Conservation (phyloP, 1,140 invertebrate species). For the Aphidius gifuensis region DNA sequence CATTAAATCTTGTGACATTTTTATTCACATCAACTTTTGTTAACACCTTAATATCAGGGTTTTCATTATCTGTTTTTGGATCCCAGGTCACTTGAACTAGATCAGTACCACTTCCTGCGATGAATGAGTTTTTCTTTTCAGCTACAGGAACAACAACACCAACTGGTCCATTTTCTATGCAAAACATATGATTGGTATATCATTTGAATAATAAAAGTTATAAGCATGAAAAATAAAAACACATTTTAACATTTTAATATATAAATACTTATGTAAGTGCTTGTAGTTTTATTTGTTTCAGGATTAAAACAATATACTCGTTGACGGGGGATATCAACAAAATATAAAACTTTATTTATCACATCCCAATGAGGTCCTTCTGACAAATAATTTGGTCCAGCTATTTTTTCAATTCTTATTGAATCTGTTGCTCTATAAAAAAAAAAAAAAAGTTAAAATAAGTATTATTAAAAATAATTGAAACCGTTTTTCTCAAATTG, state of each 20-base stretch:
- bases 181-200: constrained; percentile 33
- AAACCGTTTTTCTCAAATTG: too few species aligned
- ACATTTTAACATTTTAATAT: neutral
- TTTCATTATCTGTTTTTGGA: constrained; percentile 54
- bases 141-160: constrained; percentile 69
- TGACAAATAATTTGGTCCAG: constrained; percentile 46
- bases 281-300: constrained; percentile 38
- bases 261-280: constrained; percentile 9
- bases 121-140: constrained; percentile 59
- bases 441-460: too few species aligned
- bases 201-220: neutral
- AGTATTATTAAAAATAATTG: too few species aligned
- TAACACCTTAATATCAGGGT: constrained; percentile 52
- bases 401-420: constrained; percentile 24
- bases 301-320: constrained; percentile 61
- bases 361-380: constrained; percentile 71
- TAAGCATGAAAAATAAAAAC: constrained; percentile 3
- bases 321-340: constrained; percentile 63
- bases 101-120: constrained; percentile 63
- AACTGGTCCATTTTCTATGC: constrained; percentile 54
- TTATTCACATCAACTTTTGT: constrained; percentile 17
- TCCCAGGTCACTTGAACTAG: constrained; percentile 69
- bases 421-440: too few species aligned
- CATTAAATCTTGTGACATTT: constrained; percentile 66
- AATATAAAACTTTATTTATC: constrained; percentile 61